phyloP scores from a whole-genome alignment of 2,113 vertebrate genomes.

The Hypomesus transpacificus region DNA sequence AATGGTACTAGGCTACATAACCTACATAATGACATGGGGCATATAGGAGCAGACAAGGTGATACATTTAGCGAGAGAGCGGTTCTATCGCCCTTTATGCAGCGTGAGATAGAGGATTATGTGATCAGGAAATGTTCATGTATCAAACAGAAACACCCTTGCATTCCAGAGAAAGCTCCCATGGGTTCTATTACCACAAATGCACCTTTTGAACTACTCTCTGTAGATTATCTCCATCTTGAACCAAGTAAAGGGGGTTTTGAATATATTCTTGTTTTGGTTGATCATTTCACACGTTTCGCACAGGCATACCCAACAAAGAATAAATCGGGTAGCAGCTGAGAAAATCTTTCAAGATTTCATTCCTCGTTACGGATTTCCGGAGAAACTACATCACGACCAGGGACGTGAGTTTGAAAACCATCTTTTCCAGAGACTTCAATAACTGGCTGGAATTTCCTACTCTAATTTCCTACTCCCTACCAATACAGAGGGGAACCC shows the following conservation, averaged over 20 bases:
- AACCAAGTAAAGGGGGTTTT: neutral
- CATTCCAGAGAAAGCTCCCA: neutral
- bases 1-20: neutral
- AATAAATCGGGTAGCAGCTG: neutral
- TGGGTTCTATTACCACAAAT: constrained; percentile 11
- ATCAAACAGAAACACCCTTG: constrained; percentile 16
- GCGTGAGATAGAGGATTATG: constrained; percentile 10
- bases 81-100: constrained; percentile 22
- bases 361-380: neutral
- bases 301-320: neutral
- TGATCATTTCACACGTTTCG: constrained; percentile 1
- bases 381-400: neutral
- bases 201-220: constrained; percentile 24
- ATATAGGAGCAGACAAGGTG: neutral
- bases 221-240: constrained; percentile 16
- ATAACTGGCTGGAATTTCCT: neutral
- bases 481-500: constrained; percentile 2
- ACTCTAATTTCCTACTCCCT: neutral
- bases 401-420: constrained; percentile 1
- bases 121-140: constrained; percentile 13
- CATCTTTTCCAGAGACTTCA: neutral
- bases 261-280: constrained; percentile 20
- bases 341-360: neutral
- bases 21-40: constrained; percentile 14
- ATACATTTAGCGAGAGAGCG: neutral